Conservation (phyloP, 2,888 invertebrate species). For the Drosophila robusta region DNA sequence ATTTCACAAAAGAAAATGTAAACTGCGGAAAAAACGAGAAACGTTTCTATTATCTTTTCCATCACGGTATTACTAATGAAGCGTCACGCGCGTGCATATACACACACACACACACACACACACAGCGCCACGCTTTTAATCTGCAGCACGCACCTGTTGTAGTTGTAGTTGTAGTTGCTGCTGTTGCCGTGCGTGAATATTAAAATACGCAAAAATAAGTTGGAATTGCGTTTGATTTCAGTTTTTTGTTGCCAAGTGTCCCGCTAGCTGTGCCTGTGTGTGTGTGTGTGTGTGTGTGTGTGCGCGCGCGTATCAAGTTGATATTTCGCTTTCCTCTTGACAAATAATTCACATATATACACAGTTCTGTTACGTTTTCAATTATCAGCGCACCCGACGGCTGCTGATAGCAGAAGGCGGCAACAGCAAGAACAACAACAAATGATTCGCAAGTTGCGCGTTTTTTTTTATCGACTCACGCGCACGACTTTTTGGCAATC, state of each 20-base stretch:
- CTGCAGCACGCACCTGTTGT: conserved; percentile 55
- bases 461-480: conserved; percentile 45
- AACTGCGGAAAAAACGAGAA: too few species aligned
- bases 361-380: conserved; percentile 37
- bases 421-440: conserved; percentile 5
- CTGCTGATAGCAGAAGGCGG: conserved; percentile 17
- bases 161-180: conserved; percentile 21
- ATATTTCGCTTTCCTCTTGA: conserved; percentile 15
- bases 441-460: conserved; percentile 26
- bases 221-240: conserved; percentile 29
- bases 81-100: conserved; percentile 43
- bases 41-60: too few species aligned
- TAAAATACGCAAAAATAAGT: conserved; percentile 24
- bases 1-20: too few species aligned
- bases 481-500: conserved; percentile 45
- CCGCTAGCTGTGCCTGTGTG: neutral
- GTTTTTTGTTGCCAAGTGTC: conserved; percentile 31
- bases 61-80: conserved; percentile 44
- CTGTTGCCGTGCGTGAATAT: conserved; percentile 28
- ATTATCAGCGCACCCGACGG: conserved; percentile 32
- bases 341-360: conserved; percentile 13
- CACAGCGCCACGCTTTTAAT: conserved; percentile 45
- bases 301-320: conserved; percentile 14
- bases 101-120: conserved; percentile 7
- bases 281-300: conserved; percentile 2